Evolutionary conservation across 2,113 vertebrate species (phyloP), one percentile per base, ranked within the genome.

Genomic region (Nymphicus hollandicus): DNA sequence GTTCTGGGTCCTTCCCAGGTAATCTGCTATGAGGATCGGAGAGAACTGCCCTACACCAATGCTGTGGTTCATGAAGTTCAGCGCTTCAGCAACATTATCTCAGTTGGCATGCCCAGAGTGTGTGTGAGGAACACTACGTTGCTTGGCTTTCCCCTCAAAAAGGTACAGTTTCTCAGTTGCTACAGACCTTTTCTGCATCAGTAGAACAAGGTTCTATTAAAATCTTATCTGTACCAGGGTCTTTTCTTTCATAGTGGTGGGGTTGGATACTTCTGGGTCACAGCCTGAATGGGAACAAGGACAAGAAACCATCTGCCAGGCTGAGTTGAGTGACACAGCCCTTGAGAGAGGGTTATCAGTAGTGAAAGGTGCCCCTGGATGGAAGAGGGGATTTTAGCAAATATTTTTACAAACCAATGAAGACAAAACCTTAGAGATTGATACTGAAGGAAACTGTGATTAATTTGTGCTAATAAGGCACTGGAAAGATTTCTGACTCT

Each of bases 61-160:
- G 95, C 97, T 9, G 94, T 97, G 63, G 55, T 97, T 46, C 97
- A 97, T 0, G 97, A 97, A 55, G 50, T 92, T 7, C 97, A 98
- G 49, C 95, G 89, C 14, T 96, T 97, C 87, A 97, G 97, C 95
- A 97, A 94, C 1, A 88, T 97, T 0, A 43, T 97, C 47, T 83
- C 94, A 0, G 46, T 96, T 25, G 97, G 96, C 5, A 43, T 97
- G 14, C 88, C 97, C 73, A 88, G 89, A 39, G 66, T 72, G 31
- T 98, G 97, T 7, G 71, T 97, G 87, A 97, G 93, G 46, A 83
- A 96, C 61, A 97, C 96, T 0, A 37, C 22, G 1, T 6, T 97
- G 78, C 88, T 83, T 0, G 79, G 97, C 23, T 96, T 95, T 85
- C 65, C 76, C 2, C 19, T 98, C 52, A 96, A 39, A 91, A 97